These are phyloP conservation scores for Zaprionus obscuricornis DNA, from an alignment of 2,888 invertebrate genomes.

Conservation along the genomic window DNA sequence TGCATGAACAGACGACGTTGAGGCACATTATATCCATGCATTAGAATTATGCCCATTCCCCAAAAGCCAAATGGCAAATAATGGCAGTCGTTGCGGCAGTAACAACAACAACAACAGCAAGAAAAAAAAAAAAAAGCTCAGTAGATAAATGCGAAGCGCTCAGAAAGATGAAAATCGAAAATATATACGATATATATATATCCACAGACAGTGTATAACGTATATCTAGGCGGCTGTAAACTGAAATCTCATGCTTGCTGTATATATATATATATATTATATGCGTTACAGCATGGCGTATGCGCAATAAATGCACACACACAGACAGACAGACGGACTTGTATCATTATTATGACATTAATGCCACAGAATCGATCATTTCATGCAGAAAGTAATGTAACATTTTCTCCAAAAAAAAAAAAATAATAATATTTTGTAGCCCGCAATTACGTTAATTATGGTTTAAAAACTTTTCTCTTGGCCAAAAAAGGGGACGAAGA, in stretches of 20 bases:
- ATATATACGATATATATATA: not conserved
- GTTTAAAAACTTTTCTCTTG: slow-evolving; percentile 36
- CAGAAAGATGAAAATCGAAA: slow-evolving; percentile 30
- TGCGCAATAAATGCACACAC: slow-evolving; percentile 66
- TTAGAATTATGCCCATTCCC: slow-evolving; percentile 65
- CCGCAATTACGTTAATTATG: slow-evolving; percentile 66
- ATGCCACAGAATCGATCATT: slow-evolving; percentile 63
- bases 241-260: too few species aligned
- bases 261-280: too few species aligned
- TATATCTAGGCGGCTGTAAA: too few species aligned
- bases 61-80: slow-evolving; percentile 48
- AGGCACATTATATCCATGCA: slow-evolving; percentile 72
- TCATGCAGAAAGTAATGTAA: not conserved
- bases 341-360: slow-evolving; percentile 67
- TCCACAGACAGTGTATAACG: too few species aligned
- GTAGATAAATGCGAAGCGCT: slow-evolving; percentile 62
- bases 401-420: slow-evolving; percentile 15
- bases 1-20: slow-evolving; percentile 65
- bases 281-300: slow-evolving; percentile 59
- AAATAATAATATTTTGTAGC: slow-evolving; percentile 7
- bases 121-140: slow-evolving; percentile 40
- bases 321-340: too few species aligned
- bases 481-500: not conserved
- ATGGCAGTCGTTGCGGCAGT: slow-evolving; percentile 52
- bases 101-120: too few species aligned